Evolutionary conservation across 2,888 invertebrate genomes (phyloP).

Genomic region (Agrochola circellaris): DNA sequence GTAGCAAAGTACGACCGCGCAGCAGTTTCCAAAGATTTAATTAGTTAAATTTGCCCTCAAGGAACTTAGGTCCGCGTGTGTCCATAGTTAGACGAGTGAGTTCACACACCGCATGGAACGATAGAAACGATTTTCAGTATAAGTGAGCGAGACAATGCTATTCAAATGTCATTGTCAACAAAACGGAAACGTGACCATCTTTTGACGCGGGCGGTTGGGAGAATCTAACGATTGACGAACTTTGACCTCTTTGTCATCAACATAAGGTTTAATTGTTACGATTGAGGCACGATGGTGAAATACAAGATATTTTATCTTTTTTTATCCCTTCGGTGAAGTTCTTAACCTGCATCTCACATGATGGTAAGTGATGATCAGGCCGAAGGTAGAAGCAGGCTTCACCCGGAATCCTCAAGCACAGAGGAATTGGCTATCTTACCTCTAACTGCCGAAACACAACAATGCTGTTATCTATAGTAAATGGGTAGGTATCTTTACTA

Average conservation of each 20-base stretch:
- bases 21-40: neutral
- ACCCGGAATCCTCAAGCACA: too few relatives aligned
- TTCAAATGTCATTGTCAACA: neutral
- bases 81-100: neutral
- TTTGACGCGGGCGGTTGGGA: neutral
- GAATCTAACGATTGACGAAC: neutral
- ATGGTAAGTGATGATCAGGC: too few relatives aligned
- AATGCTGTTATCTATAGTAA: too few relatives aligned
- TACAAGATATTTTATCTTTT: neutral
- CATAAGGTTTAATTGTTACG: neutral
- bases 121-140: neutral
- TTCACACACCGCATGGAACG: neutral
- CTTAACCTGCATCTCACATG: too few relatives aligned
- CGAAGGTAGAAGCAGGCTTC: too few relatives aligned
- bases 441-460: too few relatives aligned
- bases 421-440: too few relatives aligned
- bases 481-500: too few relatives aligned
- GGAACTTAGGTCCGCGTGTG: too few relatives aligned
- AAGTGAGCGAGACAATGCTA: too few relatives aligned
- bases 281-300: neutral
- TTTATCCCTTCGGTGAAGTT: too few relatives aligned
- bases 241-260: neutral
- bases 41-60: neutral
- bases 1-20: neutral
- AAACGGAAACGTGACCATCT: neutral